Conservation (phyloP, 64 coral and sea anemone genomes). For the Dendrophyllia cribrosa region DNA sequence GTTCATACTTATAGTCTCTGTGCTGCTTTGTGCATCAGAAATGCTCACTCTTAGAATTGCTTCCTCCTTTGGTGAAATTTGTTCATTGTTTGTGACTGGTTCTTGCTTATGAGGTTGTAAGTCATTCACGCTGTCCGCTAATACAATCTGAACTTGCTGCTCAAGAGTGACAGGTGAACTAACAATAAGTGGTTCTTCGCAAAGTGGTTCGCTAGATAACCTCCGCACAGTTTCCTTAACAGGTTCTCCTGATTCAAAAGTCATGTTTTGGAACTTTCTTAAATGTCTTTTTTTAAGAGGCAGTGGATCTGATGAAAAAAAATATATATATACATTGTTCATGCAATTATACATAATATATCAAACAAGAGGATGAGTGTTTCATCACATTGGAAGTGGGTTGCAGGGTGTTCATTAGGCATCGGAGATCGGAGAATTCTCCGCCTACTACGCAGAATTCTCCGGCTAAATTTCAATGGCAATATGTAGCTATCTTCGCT, state of each 20-base stretch:
- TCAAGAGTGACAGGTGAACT: slow-evolving; percentile 66
- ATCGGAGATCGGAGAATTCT: too few species aligned
- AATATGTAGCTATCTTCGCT: too few species aligned
- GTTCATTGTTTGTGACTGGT: slow-evolving; percentile 45
- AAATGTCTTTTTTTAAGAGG: slow-evolving; percentile 87
- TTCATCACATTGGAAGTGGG: too few species aligned
- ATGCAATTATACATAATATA: neutral
- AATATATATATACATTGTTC: neutral
- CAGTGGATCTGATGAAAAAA: slow-evolving; percentile 41
- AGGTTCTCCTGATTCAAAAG: slow-evolving; percentile 19
- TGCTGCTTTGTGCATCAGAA: slow-evolving; percentile 16
- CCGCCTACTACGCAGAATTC: too few species aligned
- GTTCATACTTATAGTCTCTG: neutral
- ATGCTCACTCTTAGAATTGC: neutral
- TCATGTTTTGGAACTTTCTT: slow-evolving; percentile 43
- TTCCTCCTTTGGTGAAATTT: slow-evolving; percentile 16
- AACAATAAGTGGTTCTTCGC: slow-evolving; percentile 25
- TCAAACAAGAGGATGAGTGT: too few species aligned
- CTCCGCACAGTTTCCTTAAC: neutral
- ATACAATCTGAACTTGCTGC: slow-evolving; percentile 49
- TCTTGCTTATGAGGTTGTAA: slow-evolving; percentile 48
- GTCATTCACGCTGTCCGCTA: slow-evolving; percentile 48
- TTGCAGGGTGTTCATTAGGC: too few species aligned
- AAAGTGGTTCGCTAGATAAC: neutral
- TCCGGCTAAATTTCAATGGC: too few species aligned